Evolutionary conservation across 2,888 invertebrate species (phyloP).

Genomic region (Arrhopalites spinosus): DNA sequence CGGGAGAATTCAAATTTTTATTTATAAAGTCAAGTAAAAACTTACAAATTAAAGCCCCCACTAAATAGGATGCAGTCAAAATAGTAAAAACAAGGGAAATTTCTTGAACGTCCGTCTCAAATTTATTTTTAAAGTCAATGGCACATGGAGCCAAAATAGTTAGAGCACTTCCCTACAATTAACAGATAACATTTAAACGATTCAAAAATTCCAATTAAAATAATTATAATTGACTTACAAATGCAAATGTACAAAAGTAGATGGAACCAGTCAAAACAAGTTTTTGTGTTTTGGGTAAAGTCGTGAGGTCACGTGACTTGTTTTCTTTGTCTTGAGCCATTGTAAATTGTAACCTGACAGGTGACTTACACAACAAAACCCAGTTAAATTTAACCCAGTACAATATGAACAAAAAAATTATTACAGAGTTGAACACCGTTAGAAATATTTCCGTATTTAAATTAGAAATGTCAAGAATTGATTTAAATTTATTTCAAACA

Average conservation of each 20-base stretch:
- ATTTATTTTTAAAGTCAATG: constrained; percentile 5
- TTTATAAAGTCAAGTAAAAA: not conserved
- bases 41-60: not conserved
- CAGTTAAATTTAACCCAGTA: too few relatives aligned
- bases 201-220: not conserved
- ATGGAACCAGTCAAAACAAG: not conserved
- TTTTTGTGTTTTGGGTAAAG: too few relatives aligned
- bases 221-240: not conserved
- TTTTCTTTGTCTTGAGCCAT: too few relatives aligned
- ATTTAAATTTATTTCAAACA: too few relatives aligned
- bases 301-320: too few relatives aligned
- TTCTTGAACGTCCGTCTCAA: not conserved
- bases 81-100: not conserved
- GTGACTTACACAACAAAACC: too few relatives aligned
- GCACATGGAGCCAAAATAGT: not conserved
- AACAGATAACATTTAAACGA: not conserved
- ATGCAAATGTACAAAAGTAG: not conserved
- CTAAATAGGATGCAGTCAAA: not conserved
- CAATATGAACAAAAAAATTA: too few relatives aligned
- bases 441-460: too few relatives aligned
- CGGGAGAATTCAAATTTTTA: not conserved
- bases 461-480: too few relatives aligned
- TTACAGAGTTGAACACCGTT: too few relatives aligned
- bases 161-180: not conserved
- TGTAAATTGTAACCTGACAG: too few relatives aligned